Percentiles rank a stretch among this genome's conserved stretches.
Conservation (phyloP, 1,140 invertebrate species). For the Bombus pyrosoma region DNA sequence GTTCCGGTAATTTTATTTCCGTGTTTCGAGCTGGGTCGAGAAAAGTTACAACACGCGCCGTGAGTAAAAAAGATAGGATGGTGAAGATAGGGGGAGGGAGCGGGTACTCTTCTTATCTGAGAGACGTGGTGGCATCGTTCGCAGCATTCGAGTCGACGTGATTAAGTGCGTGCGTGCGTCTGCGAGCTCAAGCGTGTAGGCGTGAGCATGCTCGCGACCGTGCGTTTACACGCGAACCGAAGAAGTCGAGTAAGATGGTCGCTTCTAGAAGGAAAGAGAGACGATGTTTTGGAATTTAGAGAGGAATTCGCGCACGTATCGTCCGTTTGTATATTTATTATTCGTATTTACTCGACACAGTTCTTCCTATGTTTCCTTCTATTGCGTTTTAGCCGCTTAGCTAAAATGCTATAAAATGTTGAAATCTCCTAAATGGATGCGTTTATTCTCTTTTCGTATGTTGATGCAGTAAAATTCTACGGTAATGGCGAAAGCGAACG, state of each 20-base stretch:
- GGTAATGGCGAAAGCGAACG: no score
- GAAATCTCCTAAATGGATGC: not conserved
- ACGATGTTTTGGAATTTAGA: not conserved
- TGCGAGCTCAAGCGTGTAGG: constrained; percentile 13
- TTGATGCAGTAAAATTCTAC: no score
- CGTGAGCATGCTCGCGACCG: constrained; percentile 22
- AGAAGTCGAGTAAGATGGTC: not conserved
- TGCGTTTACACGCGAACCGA: constrained; percentile 4
- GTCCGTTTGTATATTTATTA: not conserved
- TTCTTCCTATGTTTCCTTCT: not conserved
- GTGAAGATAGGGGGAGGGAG: not conserved
- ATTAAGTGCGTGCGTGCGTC: constrained; percentile 30
- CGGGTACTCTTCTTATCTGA: constrained; percentile 13
- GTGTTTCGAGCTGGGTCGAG: constrained; percentile 1
- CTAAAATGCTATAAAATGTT: not conserved
- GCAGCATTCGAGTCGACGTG: constrained; percentile 31
- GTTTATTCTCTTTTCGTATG: no score
- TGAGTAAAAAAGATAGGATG: not conserved
- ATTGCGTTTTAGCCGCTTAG: not conserved
- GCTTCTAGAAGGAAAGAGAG: not conserved
- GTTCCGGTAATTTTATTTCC: constrained; percentile 43
- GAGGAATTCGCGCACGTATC: not conserved
- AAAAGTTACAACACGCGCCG: constrained; percentile 18
- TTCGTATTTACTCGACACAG: not conserved
- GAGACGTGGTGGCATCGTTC: constrained; percentile 11